A percentile compares a stretch with the other conserved stretches of the same genome.
Conservation (phyloP, 1,140 invertebrate genomes). For the Plodia interpunctella region DNA sequence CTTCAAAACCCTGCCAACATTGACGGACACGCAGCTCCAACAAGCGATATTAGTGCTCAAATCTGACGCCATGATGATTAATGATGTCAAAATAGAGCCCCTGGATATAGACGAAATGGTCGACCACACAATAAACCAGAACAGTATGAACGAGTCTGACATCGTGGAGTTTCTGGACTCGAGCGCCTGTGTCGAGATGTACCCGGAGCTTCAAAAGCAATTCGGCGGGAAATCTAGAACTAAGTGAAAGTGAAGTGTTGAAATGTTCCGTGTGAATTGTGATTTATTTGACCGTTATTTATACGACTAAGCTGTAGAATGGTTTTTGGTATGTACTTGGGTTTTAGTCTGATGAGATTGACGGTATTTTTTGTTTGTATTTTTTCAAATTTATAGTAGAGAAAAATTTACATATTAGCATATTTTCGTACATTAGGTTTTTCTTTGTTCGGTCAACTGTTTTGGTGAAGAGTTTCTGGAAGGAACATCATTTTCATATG, state of each 20-base stretch:
- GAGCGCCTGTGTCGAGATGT: background rate
- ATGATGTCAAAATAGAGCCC: background rate
- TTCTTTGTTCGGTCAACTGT: too few species aligned
- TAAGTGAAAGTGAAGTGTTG: background rate
- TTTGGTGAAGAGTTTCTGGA: too few species aligned
- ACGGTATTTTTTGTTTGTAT: too few species aligned
- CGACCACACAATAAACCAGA: background rate
- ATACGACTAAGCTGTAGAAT: too few species aligned
- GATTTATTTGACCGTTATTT: too few species aligned
- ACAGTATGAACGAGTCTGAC: background rate
- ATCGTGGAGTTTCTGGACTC: background rate
- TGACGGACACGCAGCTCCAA: constrained; percentile 37
- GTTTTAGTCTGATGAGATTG: too few species aligned
- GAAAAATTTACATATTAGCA: too few species aligned
- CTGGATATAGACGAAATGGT: background rate
- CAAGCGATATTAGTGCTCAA: constrained; percentile 49
- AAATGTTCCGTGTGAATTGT: background rate
- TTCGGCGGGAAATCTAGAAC: background rate
- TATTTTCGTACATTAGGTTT: too few species aligned
- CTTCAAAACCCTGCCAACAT: constrained; percentile 47
- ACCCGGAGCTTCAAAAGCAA: background rate
- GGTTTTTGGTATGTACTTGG: too few species aligned
- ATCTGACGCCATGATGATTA: constrained; percentile 19
- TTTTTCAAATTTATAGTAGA: too few species aligned
- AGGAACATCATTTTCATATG: too few species aligned